phyloP scores from a whole-genome alignment of 2,888 invertebrate genomes.

The Troilus luridus region DNA sequence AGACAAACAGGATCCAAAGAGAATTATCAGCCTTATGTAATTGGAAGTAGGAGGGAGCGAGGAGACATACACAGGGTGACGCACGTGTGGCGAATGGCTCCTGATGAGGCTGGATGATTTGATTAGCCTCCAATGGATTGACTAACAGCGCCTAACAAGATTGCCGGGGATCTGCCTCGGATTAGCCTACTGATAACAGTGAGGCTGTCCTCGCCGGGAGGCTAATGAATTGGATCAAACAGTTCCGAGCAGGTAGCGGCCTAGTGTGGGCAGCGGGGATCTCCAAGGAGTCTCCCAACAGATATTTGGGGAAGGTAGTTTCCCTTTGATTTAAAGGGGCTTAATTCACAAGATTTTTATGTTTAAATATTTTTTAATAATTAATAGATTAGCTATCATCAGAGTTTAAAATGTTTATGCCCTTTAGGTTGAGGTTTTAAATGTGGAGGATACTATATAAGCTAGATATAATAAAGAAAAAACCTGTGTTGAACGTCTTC shows the following conservation, averaged over 20 bases:
- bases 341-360: too few relatives aligned
- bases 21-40: slow-evolving; percentile 32
- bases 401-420: too few relatives aligned
- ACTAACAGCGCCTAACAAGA: slow-evolving; percentile 56
- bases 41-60: not conserved
- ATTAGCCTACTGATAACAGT: slow-evolving; percentile 39
- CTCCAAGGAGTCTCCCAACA: too few relatives aligned
- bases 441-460: too few relatives aligned
- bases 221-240: slow-evolving; percentile 25
- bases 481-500: too few relatives aligned
- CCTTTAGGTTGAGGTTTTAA: too few relatives aligned
- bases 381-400: too few relatives aligned
- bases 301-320: too few relatives aligned
- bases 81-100: slow-evolving; percentile 50
- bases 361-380: too few relatives aligned
- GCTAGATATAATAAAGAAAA: too few relatives aligned
- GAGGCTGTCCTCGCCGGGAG: not conserved
- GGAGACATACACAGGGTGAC: not conserved
- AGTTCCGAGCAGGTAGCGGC: not conserved
- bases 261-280: not conserved
- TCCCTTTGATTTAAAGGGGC: too few relatives aligned
- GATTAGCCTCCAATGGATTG: slow-evolving; percentile 50
- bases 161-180: slow-evolving; percentile 44
- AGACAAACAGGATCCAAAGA: slow-evolving; percentile 31
- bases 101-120: slow-evolving; percentile 48